Percentiles rank a stretch among this genome's conserved stretches.
Evolutionary conservation across 2,113 vertebrate species (phyloP).

Genomic region (Amphilophus citrinellus): DNA sequence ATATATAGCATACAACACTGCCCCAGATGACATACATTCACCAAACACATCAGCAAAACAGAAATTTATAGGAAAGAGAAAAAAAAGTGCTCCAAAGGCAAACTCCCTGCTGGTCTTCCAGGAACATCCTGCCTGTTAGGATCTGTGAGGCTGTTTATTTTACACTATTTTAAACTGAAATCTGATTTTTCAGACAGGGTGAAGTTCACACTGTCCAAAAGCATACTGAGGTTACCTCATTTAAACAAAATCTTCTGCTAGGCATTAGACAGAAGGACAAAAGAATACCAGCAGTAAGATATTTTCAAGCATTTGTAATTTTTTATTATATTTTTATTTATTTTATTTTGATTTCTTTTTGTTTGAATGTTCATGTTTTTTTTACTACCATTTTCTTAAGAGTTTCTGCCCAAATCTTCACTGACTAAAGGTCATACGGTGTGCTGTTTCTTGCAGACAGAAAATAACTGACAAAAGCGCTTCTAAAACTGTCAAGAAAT

Average conservation of each 20-base stretch:
- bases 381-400: too few relatives aligned
- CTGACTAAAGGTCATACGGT: slow-evolving; percentile 18
- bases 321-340: neutral
- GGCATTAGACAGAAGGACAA: neutral
- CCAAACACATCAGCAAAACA: neutral
- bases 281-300: neutral
- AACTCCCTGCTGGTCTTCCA: neutral
- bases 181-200: slow-evolving; percentile 7
- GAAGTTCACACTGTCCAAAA: too few relatives aligned
- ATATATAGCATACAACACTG: neutral
- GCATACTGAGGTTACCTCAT: neutral
- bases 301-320: neutral
- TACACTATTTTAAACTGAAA: neutral
- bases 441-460: slow-evolving; percentile 3
- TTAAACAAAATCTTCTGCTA: neutral
- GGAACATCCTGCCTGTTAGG: neutral
- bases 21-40: neutral
- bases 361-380: neutral
- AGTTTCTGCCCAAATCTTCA: slow-evolving; percentile 5
- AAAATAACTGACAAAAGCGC: slow-evolving; percentile 46
- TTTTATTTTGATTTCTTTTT: neutral
- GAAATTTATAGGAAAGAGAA: neutral
- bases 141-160: neutral
- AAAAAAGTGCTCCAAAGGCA: neutral
- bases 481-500: slow-evolving; percentile 37